Percentiles rank a stretch among this genome's conserved stretches.
These are phyloP conservation scores for Luidia sarsii DNA, from an alignment of 53 echinoderm and acorn worm genomes.

Conservation along the genomic window DNA sequence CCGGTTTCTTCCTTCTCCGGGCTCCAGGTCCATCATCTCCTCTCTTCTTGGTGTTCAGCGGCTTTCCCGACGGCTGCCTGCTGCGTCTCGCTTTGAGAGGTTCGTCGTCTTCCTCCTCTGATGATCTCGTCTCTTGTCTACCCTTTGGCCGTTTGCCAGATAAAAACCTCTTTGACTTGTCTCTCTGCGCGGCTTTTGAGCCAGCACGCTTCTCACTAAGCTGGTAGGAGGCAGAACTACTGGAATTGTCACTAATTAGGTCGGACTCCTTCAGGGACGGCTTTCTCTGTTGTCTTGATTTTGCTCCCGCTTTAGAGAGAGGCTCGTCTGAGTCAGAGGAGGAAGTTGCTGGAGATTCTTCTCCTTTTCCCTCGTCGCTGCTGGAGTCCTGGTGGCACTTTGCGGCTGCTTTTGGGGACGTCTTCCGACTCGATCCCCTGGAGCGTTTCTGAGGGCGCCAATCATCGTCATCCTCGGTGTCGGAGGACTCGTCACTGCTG, in stretches of 20 bases:
- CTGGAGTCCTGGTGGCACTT: neutral
- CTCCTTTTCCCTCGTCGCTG: conserved; percentile 8
- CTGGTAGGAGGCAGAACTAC: too few species aligned
- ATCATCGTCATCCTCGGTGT: neutral
- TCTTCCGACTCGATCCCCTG: neutral
- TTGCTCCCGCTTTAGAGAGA: neutral
- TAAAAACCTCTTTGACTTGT: too few species aligned
- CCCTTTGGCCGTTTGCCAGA: too few species aligned
- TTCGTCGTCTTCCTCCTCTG: neutral
- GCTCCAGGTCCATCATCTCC: too few species aligned
- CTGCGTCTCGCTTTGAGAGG: too few species aligned
- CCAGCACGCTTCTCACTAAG: neutral
- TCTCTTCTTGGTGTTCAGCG: too few species aligned
- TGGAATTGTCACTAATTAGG: too few species aligned
- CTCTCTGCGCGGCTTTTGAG: neutral
- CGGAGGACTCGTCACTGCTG: neutral
- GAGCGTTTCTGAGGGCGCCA: neutral
- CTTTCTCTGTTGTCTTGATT: too few species aligned
- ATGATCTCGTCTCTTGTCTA: neutral
- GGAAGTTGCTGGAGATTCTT: neutral
- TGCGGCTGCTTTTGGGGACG: neutral
- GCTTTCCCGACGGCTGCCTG: too few species aligned
- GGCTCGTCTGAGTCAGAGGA: conserved; percentile 29
- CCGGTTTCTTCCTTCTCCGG: too few species aligned
- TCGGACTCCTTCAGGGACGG: too few species aligned